phyloP scores from a whole-genome alignment of 2,888 invertebrate species.

The Drosophila macrospina region DNA sequence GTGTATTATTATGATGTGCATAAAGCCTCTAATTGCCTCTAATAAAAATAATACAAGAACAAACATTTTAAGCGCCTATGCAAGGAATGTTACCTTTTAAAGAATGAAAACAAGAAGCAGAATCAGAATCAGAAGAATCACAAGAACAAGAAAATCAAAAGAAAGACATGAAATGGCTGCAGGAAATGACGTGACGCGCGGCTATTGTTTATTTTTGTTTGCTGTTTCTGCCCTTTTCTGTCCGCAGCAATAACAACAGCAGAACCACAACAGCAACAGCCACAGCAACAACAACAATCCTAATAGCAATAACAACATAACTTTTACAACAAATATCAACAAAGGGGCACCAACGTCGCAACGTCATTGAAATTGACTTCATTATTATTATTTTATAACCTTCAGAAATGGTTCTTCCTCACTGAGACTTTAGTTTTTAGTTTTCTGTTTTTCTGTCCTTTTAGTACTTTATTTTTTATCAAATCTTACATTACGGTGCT shows the following conservation, averaged over 20 bases:
- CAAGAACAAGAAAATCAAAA: constrained; percentile 56
- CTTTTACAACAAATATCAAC: constrained; percentile 58
- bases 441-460: constrained; percentile 17
- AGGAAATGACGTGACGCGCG: constrained; percentile 71
- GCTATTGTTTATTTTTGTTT: constrained; percentile 62
- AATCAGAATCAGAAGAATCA: constrained; percentile 10
- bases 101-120: constrained; percentile 5
- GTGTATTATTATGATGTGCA: constrained; percentile 40
- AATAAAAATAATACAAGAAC: constrained; percentile 38
- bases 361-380: constrained; percentile 74
- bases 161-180: constrained; percentile 70
- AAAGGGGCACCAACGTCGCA: constrained; percentile 37
- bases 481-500: constrained; percentile 68
- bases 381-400: constrained; percentile 74
- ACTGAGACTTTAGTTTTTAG: constrained; percentile 45
- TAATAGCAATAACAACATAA: constrained; percentile 59
- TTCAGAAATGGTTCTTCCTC: constrained; percentile 44
- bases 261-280: constrained; percentile 33
- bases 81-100: constrained; percentile 27
- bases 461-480: constrained; percentile 46
- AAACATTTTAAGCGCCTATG: constrained; percentile 29
- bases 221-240: constrained; percentile 49
- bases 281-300: constrained; percentile 37
- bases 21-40: constrained; percentile 61
- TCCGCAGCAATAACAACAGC: constrained; percentile 38